A percentile compares a stretch with the other conserved stretches of the same genome.
Evolutionary conservation across 1,140 invertebrate species (phyloP).

Genomic region (Bombus picipes): DNA sequence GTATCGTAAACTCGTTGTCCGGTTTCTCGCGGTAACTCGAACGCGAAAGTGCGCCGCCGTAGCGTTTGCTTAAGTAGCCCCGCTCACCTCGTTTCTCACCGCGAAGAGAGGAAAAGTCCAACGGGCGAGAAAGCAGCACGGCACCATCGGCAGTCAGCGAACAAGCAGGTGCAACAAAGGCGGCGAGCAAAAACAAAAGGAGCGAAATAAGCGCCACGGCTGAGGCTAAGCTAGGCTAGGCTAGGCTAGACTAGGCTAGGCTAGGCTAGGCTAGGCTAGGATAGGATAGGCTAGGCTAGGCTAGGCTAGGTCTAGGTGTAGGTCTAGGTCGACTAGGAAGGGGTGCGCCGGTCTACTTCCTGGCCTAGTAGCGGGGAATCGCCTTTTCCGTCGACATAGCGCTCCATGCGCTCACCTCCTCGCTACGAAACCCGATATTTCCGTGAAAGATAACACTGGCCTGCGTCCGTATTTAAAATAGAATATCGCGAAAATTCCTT

Average conservation of each 20-base stretch:
- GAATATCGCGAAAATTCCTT: slow-evolving; percentile 25
- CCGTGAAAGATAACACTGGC: slow-evolving; percentile 39
- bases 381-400: slow-evolving; percentile 55
- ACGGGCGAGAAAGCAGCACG: neutral
- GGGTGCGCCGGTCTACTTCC: slow-evolving; percentile 67
- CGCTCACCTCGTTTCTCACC: slow-evolving; percentile 47
- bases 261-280: too few relatives aligned
- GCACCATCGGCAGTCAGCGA: too few relatives aligned
- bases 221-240: slow-evolving; percentile 44
- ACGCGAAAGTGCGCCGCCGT: slow-evolving; percentile 50
- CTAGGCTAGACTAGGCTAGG: slow-evolving; percentile 71
- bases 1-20: slow-evolving; percentile 15
- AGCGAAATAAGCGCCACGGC: slow-evolving; percentile 16
- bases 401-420: neutral
- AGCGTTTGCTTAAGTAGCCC: slow-evolving; percentile 35
- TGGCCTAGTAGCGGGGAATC: slow-evolving; percentile 71
- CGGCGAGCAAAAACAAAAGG: slow-evolving; percentile 52
- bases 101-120: slow-evolving; percentile 54
- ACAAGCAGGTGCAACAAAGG: slow-evolving; percentile 35
- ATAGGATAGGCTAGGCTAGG: too few relatives aligned
- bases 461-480: slow-evolving; percentile 24
- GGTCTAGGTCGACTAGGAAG: slow-evolving; percentile 78
- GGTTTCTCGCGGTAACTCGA: neutral
- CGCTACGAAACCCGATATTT: slow-evolving; percentile 38
- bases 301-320: slow-evolving; percentile 74